Percentiles rank a stretch among this genome's conserved stretches.
Conservation (phyloP, 2,113 vertebrate species). For the Australoheros scitulus region DNA sequence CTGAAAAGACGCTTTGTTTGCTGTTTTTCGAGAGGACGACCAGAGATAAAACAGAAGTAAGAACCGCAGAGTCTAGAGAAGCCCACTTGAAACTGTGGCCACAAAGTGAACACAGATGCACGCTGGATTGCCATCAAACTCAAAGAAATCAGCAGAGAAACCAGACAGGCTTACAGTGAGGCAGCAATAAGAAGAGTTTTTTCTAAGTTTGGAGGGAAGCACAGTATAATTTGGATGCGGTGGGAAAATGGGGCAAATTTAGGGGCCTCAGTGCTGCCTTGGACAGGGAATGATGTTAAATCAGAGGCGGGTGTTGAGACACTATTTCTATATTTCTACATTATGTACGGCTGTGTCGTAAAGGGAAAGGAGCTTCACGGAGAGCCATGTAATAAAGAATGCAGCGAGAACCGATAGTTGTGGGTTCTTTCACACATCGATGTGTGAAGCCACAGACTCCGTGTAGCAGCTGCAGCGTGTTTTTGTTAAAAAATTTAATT, state of each 20-base stretch:
- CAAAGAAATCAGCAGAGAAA: slow-evolving; percentile 35
- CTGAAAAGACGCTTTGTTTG: slow-evolving; percentile 4
- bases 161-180: slow-evolving; percentile 17
- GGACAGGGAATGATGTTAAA: background rate
- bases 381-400: background rate
- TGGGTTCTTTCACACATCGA: background rate
- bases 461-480: background rate
- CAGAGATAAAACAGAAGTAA: slow-evolving; percentile 49
- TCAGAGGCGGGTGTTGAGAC: slow-evolving; percentile 8
- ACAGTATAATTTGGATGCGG: background rate
- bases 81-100: slow-evolving; percentile 47
- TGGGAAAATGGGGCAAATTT: background rate
- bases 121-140: slow-evolving; percentile 19
- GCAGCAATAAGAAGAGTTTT: background rate
- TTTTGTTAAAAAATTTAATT: background rate
- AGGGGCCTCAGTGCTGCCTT: background rate
- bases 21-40: slow-evolving; percentile 18
- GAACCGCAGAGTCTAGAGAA: slow-evolving; percentile 39
- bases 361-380: background rate
- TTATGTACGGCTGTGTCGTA: background rate
- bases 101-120: slow-evolving; percentile 72
- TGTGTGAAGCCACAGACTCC: background rate
- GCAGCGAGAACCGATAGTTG: background rate
- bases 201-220: background rate
- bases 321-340: background rate